Base-by-base conservation (phyloP, 2,797 vertebrate genomes). In the Anomalospiza imberbis region DNA sequence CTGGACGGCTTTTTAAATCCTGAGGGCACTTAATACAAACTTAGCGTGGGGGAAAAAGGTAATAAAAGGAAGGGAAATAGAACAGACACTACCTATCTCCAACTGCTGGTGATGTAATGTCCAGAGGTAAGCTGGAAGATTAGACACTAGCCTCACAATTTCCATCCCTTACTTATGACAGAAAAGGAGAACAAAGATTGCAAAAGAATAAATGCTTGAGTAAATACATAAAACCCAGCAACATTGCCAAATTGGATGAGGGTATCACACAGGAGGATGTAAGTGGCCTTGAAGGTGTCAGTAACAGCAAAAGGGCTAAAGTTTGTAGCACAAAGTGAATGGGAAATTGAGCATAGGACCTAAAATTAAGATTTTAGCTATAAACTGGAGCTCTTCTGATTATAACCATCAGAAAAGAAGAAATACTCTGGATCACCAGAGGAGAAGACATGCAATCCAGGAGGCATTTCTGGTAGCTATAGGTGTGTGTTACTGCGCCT, bases 1-100 rank as follows among this genome's bases (percentile, higher is more conserved):
- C 76, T 92, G 66, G 24, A 55, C 88, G 68, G 45, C 29, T 68
- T 94, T 88, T 53, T 78, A 78, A 94, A 88, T 72, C 88, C 72
- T 75, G 54, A 58, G n/a, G 83, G 34, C 63, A 50, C 66, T 83
- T 88, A 45, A 68, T 65, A 45, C 25, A 77, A 90, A 82, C 15
- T 28, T 36, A 13, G 17, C 1, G 2, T 25, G 44, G 20, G 10
- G 13, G 2, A 0, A 15, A 25, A 47, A 53, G 28, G 54, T 72
- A 31, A 44, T 61, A 61, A 89, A 81, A 87, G 57, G 71, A 79
- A 54, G 31, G 11, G 40, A 65, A 86, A 58, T 24, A 63, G 67
- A 84, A 58, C 13, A 83, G 26, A 53, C 34, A 21, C 26, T 42
- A 16, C 54, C n/a, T 47, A 0, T 57, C 54, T 87, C 36, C 58